Base-by-base conservation (phyloP, 2,888 invertebrate species). In the Hartigia nigra region DNA sequence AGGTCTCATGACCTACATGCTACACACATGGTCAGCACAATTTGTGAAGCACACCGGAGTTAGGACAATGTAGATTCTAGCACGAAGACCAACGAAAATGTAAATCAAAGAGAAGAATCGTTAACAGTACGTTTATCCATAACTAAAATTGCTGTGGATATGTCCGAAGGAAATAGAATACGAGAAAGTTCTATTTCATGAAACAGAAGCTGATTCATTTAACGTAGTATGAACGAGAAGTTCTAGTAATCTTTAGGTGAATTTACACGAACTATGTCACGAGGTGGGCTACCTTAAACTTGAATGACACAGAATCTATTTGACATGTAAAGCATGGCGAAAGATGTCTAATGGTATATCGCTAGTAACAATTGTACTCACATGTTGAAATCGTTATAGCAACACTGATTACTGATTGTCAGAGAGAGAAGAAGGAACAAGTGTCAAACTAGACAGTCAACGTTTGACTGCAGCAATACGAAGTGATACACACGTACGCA, bases 401-500 rank as follows among this genome's bases (percentile, higher is more conserved):
- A 31, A 32, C 9, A 72, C 72, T 72, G 55, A 72, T 31, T 3
- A 72, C 31, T 72, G 12, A 72, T 34, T 72, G 55, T 55, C 23
- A 31, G 5, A 34, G 32, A 72, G 31, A 12, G 32, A 72, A 72
- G 32, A 72, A 31, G 9, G 55, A 72, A 0, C 32, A 72, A 72
- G 12, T 31, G 12, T 72, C 72, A 72, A 31, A 72, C 72, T 72
- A 12, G 31, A 72, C 72, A 34, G 72, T 72, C 72, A 31, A 31
- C 32, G 31, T 0, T 32, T 72, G 9, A 72, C 72, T 72, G 72
- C 31, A 9, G 32, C 72, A 12, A 23, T 72, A 34, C 72, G 72
- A 72, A 32, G 32, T 72, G 72, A 72, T 72, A 72, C 9, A 72
- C 75, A 75, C 75, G 75, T 75, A 34, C 75, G 36, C 36, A 34